Evolutionary conservation across 2,113 vertebrate species (phyloP), one percentile per base, ranked within the genome.

Genomic region (Albula goreensis): DNA sequence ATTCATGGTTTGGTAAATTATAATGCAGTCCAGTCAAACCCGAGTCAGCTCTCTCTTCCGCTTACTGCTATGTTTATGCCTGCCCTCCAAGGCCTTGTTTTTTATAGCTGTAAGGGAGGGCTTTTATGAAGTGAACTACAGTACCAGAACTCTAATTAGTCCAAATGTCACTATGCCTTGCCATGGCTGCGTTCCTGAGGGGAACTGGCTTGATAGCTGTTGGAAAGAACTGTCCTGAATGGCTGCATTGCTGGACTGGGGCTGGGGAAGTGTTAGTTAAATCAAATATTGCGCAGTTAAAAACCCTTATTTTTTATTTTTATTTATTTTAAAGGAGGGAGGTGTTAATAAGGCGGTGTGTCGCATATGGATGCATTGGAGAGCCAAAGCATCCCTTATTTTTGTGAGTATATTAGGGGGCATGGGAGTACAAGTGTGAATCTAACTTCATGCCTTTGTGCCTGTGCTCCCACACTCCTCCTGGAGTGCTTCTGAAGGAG

Each of bases 131-230:
- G 48, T 70, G 60, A 63, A 83, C 13, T 63, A 66, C 19, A 60
- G 60, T 83, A 48, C 12, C 82, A n/a, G 19, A 2, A 63, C 82
- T 19, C 48, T 83, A 83, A 83, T 83, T 83, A 83, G 82, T 49
- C 22, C 41, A 83, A 83, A 83, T 83, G 60, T 83, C 60, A 66
- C 60, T 11, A 9, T 83, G 82, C 22, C 66, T 57, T 82, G 81
- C 53, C 53, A 56, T 12, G 53, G 53, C 53, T 12, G 53, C 12
- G 53, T 6, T 56, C 53, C 53, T 12, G 12, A 12, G 53, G 53
- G 53, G 12, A 6, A 9, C 12, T 12, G 12, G 53, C 7, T 12
- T 56, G 53, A 56, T 56, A 56, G 53, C 53, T 12, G 12, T 12
- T 56, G 53, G 53, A 56, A 6, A 12, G 53, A 56, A 0, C 12